A percentile compares a stretch with the other conserved stretches of the same genome.
Conservation (phyloP, 2,797 vertebrate genomes). For the Anas bahamensis region DNA sequence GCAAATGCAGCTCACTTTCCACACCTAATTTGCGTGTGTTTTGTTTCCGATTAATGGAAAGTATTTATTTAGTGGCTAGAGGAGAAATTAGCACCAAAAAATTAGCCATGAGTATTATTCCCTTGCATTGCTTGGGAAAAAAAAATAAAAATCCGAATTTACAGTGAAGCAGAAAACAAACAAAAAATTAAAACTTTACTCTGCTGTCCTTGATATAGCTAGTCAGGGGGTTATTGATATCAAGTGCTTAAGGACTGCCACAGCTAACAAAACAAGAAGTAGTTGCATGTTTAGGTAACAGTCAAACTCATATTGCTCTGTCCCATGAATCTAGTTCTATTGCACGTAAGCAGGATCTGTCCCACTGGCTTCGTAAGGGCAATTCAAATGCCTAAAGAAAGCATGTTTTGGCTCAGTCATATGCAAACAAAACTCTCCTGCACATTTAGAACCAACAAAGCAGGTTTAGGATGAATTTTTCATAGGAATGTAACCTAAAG, state of each 20-base stretch:
- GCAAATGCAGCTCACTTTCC: not conserved
- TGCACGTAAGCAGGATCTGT: not conserved
- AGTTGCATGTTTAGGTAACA: not conserved
- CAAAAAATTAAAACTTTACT: not conserved
- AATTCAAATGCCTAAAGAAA: not conserved
- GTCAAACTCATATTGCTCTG: not conserved
- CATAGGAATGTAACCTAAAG: not conserved
- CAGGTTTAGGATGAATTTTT: not conserved
- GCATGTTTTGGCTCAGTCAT: not conserved
- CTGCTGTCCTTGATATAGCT: not conserved
- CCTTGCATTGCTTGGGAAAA: not conserved
- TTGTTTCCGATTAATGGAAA: not conserved
- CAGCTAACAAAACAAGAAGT: not conserved
- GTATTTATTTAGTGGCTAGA: not conserved
- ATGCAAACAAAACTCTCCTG: not conserved
- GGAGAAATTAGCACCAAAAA: conserved; percentile 5
- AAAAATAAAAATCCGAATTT: not conserved
- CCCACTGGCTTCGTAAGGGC: not conserved
- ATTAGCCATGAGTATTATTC: not conserved
- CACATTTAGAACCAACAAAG: not conserved
- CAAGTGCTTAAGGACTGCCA: not conserved
- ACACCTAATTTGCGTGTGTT: not conserved
- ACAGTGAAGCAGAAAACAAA: not conserved
- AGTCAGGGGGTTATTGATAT: not conserved
- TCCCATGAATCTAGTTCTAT: not conserved